Conservation (phyloP, 1,140 invertebrate genomes). For the Nephila pilipes region DNA sequence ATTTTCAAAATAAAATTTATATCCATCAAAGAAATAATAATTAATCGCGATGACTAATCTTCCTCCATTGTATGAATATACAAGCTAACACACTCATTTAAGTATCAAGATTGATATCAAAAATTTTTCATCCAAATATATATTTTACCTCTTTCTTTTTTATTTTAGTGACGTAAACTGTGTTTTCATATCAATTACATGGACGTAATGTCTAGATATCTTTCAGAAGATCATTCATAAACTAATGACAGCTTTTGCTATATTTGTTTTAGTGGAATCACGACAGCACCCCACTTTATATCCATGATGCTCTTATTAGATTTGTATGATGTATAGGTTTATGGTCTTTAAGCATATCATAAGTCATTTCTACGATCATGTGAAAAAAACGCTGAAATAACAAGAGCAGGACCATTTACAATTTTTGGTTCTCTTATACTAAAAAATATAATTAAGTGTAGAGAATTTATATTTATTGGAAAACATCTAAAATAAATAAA, state of each 20-base stretch:
- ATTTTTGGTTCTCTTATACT: neutral
- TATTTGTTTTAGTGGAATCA: conserved; percentile 2
- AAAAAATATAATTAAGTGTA: no score
- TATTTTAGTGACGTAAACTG: no score
- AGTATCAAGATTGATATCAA: neutral
- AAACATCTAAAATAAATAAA: no score
- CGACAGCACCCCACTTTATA: neutral
- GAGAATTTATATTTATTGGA: no score
- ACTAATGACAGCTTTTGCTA: neutral
- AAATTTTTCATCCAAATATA: neutral
- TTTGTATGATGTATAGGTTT: conserved; percentile 32
- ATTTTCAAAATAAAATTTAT: no score
- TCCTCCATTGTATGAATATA: no score
- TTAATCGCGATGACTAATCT: no score
- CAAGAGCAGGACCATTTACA: neutral
- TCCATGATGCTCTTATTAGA: conserved; percentile 29
- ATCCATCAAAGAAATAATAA: no score
- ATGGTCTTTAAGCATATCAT: conserved; percentile 3
- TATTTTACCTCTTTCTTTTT: no score
- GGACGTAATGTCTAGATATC: neutral
- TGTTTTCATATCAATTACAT: neutral
- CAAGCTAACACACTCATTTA: neutral
- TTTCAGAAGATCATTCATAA: conserved; percentile 23
- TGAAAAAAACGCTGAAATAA: neutral
- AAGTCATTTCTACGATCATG: neutral